Percentiles rank a stretch among this genome's conserved stretches.
Conservation (phyloP, 2,797 vertebrate species). For the Bucorvus abyssinicus region DNA sequence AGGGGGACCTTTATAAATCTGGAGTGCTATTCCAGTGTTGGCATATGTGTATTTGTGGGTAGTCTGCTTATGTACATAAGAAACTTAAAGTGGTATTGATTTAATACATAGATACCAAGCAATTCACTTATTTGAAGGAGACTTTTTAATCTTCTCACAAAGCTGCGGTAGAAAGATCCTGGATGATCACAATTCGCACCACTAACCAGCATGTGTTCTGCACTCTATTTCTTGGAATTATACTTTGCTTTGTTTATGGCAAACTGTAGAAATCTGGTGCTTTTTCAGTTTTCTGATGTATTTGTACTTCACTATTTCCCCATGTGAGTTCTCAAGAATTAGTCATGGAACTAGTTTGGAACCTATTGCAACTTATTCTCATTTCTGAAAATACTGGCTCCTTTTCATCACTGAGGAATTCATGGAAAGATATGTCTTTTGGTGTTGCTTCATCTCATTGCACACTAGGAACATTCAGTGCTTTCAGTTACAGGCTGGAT, state of each 20-base stretch:
- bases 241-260: not conserved
- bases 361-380: not conserved
- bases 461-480: not conserved
- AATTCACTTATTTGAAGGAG: not conserved
- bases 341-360: not conserved
- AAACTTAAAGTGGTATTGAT: not conserved
- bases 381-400: not conserved
- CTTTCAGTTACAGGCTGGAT: not conserved
- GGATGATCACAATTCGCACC: not conserved
- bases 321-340: not conserved
- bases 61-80: not conserved
- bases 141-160: not conserved
- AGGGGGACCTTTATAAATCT: not conserved
- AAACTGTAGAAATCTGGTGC: not conserved
- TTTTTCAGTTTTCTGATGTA: not conserved
- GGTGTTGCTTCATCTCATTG: not conserved
- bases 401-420: not conserved
- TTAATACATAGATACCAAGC: not conserved
- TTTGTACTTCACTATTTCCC: not conserved
- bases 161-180: not conserved
- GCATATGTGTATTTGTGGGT: not conserved
- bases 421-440: not conserved
- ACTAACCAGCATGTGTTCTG: not conserved
- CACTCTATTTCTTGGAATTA: not conserved
- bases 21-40: not conserved